These are phyloP conservation scores for Eulacestoma nigropectus DNA, from an alignment of 2,113 vertebrate genomes.

Conservation along the genomic window DNA sequence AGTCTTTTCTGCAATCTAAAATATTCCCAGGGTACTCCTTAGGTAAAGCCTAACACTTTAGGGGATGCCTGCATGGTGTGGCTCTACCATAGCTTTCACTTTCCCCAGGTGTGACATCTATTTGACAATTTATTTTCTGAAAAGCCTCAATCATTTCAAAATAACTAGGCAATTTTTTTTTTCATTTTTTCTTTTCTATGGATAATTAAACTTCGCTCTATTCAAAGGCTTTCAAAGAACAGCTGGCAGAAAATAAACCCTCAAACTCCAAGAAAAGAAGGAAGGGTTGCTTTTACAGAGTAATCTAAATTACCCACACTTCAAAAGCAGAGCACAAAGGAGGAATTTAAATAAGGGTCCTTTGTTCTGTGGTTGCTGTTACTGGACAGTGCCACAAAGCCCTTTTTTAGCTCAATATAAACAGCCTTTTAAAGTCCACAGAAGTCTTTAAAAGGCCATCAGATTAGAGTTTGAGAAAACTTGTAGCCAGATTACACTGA, in stretches of 20 bases:
- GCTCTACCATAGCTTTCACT: neutral
- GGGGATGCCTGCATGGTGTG: neutral
- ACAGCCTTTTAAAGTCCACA: conserved; percentile 1
- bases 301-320: conserved; percentile 4
- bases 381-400: neutral
- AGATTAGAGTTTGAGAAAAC: neutral
- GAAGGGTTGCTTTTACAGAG: conserved; percentile 8
- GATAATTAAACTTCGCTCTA: conserved; percentile 48
- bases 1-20: neutral
- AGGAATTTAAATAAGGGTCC: neutral
- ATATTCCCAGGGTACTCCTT: neutral
- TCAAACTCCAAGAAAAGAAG: conserved; percentile 10
- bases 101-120: neutral
- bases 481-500: neutral
- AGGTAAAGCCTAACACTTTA: neutral
- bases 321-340: conserved; percentile 1
- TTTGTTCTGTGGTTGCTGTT: neutral
- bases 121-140: conserved; percentile 26
- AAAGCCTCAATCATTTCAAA: conserved; percentile 27
- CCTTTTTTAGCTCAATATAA: neutral
- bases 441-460: neutral
- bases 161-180: neutral
- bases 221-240: conserved; percentile 42
- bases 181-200: neutral
- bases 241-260: conserved; percentile 37